Evolutionary conservation across 2,888 invertebrate genomes (phyloP).

Genomic region (Atethmia centrago): DNA sequence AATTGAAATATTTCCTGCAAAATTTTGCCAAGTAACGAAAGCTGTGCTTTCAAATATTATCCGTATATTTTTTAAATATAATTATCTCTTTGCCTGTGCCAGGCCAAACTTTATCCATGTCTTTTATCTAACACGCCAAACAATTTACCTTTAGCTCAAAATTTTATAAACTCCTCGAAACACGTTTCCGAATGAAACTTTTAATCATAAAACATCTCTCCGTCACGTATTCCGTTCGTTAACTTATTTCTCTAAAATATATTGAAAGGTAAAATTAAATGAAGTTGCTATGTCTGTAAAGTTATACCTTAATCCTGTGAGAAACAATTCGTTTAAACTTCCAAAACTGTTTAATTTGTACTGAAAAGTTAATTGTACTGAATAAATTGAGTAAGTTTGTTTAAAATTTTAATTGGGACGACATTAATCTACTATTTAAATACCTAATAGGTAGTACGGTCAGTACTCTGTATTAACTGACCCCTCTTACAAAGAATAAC

Average conservation of each 20-base stretch:
- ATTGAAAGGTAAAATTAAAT: conserved; percentile 48
- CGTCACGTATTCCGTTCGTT: conserved; percentile 47
- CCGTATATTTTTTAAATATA: too few species aligned
- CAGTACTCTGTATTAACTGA: too few species aligned
- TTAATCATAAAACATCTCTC: conserved; percentile 35
- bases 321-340: conserved; percentile 57
- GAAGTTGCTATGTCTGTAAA: conserved; percentile 40
- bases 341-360: conserved; percentile 51
- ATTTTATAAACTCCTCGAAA: conserved; percentile 38
- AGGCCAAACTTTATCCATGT: too few species aligned
- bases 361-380: conserved; percentile 30
- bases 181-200: conserved; percentile 49
- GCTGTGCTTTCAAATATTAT: too few species aligned
- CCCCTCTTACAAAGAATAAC: too few species aligned
- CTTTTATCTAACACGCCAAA: conserved; percentile 7
- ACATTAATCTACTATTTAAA: too few species aligned
- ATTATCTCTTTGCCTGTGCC: too few species aligned
- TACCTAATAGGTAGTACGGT: too few species aligned
- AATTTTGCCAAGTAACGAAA: too few species aligned
- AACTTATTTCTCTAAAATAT: conserved; percentile 42
- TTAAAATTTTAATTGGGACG: conserved; percentile 16
- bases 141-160: conserved; percentile 4
- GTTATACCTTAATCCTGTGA: conserved; percentile 33
- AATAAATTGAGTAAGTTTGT: conserved; percentile 39
- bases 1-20: too few species aligned